These are phyloP conservation scores for Microctonus hyperodae DNA, from an alignment of 2,888 invertebrate genomes.

Conservation along the genomic window DNA sequence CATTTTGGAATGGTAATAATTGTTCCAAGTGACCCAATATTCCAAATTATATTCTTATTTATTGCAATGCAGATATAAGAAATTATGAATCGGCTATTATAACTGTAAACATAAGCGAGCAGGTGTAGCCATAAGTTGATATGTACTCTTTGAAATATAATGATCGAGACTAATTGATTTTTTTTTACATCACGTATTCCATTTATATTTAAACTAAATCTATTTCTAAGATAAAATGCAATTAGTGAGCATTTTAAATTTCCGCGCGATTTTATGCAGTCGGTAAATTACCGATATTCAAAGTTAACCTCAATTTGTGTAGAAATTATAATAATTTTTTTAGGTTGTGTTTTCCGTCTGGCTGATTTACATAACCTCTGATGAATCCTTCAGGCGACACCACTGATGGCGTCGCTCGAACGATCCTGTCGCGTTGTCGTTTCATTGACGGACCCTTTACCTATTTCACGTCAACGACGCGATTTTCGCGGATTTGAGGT, in stretches of 20 bases:
- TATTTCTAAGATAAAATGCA: too few species aligned
- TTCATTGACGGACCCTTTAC: conserved; percentile 48
- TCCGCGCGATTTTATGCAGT: neutral
- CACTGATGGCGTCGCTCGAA: conserved; percentile 39
- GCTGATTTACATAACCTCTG: neutral
- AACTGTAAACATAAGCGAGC: neutral
- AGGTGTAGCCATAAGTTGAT: conserved; percentile 44
- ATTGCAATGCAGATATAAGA: conserved; percentile 30
- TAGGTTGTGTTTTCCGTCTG: neutral
- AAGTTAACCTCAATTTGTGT: too few species aligned
- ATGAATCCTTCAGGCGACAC: conserved; percentile 17
- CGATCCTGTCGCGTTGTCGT: conserved; percentile 42
- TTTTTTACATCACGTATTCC: neutral
- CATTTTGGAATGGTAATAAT: neutral
- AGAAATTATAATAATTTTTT: too few species aligned
- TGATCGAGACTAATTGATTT: conserved; percentile 31
- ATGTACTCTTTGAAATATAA: conserved; percentile 49
- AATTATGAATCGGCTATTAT: neutral
- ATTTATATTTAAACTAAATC: too few species aligned
- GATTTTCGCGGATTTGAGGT: conserved; percentile 45
- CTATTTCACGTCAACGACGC: conserved; percentile 36
- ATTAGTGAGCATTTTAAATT: neutral
- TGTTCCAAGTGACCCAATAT: neutral
- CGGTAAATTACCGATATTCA: too few species aligned
- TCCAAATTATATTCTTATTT: conserved; percentile 19